Conservation (phyloP, 1,140 invertebrate species). For the Ostrea denselamellosa region DNA sequence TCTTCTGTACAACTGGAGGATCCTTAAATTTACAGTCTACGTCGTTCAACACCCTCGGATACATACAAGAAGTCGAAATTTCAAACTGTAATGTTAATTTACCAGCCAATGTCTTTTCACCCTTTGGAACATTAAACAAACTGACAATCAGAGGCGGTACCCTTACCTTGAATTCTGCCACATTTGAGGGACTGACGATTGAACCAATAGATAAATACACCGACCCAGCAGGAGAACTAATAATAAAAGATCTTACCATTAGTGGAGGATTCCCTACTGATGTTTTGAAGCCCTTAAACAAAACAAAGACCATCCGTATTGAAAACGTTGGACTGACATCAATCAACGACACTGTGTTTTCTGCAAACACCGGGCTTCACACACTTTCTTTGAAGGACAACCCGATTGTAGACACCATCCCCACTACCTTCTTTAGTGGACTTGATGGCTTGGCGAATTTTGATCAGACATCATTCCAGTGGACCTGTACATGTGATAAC, state of each 20-base stretch:
- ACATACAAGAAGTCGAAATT: conserved; percentile 45
- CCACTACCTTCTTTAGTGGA: conserved; percentile 37
- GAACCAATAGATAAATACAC: background rate
- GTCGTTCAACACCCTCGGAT: conserved; percentile 38
- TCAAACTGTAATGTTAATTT: conserved; percentile 39
- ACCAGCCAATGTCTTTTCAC: conserved; percentile 43
- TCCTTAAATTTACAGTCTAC: conserved; percentile 11
- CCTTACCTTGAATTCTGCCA: conserved; percentile 39
- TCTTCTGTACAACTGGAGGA: conserved; percentile 23
- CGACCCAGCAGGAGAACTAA: conserved; percentile 39
- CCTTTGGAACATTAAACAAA: conserved; percentile 33
- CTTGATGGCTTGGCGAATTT: conserved; percentile 31
- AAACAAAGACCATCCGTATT: conserved; percentile 22
- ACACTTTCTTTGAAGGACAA: conserved; percentile 45
- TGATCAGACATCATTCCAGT: conserved; percentile 41
- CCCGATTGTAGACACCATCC: conserved; percentile 34
- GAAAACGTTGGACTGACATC: conserved; percentile 45
- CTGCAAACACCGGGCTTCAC: background rate
- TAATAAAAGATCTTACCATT: conserved; percentile 39
- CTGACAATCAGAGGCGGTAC: conserved; percentile 47
- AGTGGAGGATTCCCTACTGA: conserved; percentile 23
- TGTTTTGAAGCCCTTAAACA: conserved; percentile 35
- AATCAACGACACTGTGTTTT: conserved; percentile 25
- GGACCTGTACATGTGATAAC: conserved; percentile 46
- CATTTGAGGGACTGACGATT: conserved; percentile 45